Evolutionary conservation across 2,113 vertebrate genomes (phyloP), one percentile per base, ranked within the genome.

Genomic region (Anolis carolinensis): DNA sequence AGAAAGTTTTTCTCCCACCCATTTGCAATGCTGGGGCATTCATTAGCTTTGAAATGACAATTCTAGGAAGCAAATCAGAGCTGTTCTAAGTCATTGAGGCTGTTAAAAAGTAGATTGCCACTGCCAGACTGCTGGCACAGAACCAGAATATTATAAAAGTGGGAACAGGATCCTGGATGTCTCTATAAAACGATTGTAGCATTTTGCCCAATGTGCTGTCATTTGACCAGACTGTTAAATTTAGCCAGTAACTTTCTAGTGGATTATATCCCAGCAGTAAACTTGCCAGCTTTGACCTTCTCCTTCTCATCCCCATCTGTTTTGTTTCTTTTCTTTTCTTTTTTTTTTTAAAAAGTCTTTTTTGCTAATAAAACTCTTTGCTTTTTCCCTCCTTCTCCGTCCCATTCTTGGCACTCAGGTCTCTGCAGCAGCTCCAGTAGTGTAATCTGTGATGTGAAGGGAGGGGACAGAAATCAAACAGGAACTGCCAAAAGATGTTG

Each of bases 141-240:
- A 90, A 44, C 0, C 21, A 87, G 48, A 84, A 67, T 89, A 87
- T 30, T 78, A 7, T 20, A n/a, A 83, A 72, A 67, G 48, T 44
- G 48, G 6, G n/a, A 44, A 72, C 25, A 85, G 80, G 10, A 55
- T 85, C 3, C 4, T 50, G 67, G 16, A 27, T 36, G 1, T 14
- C 27, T 68, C 11, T 13, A 59, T 78, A 74, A 36, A 88, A 82
- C 9, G 78, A 68, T 13, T 63, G 34, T 16, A 67, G 1, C 8
- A 23, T 84, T 80, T 62, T 85, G 48, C 36, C 34, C 34, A 39
- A 81, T 84, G 30, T 74, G 36, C 71, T 44, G 63, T 85, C 71
- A 2, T 52, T 78, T 79, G 71, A 55, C 87, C 25, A 83, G 48
- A 67, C 34, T 2, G 16, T 32, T 83, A 52, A 91, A 79, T 23